Evolutionary conservation across 2,113 vertebrate species (phyloP).

Genomic region (Oceanodroma tethys): DNA sequence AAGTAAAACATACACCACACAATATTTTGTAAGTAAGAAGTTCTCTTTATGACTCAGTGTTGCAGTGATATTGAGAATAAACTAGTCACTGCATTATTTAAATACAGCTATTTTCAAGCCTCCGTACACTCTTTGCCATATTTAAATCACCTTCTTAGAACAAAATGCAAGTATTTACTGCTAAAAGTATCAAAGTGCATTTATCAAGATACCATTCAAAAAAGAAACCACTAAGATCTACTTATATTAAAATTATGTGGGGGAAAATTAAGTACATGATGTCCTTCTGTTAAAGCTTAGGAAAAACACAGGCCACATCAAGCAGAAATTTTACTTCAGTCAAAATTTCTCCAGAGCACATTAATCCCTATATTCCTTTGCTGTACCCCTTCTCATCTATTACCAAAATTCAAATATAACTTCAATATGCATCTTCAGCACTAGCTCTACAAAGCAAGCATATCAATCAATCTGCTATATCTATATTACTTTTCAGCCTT

Average conservation of each 20-base stretch:
- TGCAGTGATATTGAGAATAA: not conserved
- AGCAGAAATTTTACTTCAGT: not conserved
- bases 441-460: not conserved
- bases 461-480: not conserved
- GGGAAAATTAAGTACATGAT: not conserved
- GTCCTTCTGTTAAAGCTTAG: not conserved
- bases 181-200: not conserved
- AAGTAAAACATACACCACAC: not conserved
- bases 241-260: not conserved
- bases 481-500: not conserved
- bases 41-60: not conserved
- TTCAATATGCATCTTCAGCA: not conserved
- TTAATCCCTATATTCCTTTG: not conserved
- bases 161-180: not conserved
- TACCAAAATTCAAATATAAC: not conserved
- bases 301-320: not conserved
- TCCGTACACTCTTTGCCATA: not conserved
- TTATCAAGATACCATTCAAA: not conserved
- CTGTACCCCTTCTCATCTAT: not conserved
- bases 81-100: not conserved
- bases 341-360: not conserved
- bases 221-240: not conserved
- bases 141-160: not conserved
- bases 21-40: not conserved
- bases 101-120: not conserved